Base-by-base conservation (phyloP, 2,113 vertebrate genomes). In the Sorex araneus region DNA sequence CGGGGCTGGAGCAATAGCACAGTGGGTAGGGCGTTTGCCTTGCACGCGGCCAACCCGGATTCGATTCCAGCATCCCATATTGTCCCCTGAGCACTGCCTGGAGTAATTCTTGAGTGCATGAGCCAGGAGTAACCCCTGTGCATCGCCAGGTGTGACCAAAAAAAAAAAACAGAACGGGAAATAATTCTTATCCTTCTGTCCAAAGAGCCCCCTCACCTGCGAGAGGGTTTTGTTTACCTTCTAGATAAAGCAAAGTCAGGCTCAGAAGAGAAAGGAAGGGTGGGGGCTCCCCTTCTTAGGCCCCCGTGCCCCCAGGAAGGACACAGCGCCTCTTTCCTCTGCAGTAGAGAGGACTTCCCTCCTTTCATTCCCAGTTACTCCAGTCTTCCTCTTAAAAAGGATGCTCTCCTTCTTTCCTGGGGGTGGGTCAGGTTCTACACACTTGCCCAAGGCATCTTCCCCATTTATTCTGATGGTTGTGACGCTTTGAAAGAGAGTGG, bases 401-500 rank as follows among this genome's bases (percentile, higher is more conserved):
- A 86, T 80, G 90, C 69, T 40, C 45, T 13, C 64, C 60, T 81
- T 50, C 76, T 79, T 8, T 2, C 84, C 82, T 45, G n/a, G n/a
- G n/a, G n/a, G n/a, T n/a, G n/a, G n/a, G 84, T 3, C 34, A 6
- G 16, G 3, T 12, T 23, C 69, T 81, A 23, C 57, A 75, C 82
- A 78, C 19, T 28, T 30, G 47, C 27, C 63, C 18, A 30, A 78
- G 67, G 8, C 10, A 13, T 8, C 1, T 2, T 2, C 19, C 21
- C 73, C 11, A 0, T 32, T 67, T 84, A 76, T 36, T 25, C 43
- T 16, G 6, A 73, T 36, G 30, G 43, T 71, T 47, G 54, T 19
- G 12, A 40, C 70, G 40, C 73, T 87, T 11, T 47, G 88, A 66
- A 89, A 94, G 54, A 71, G 4, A 66, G 32, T 2, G 45, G 57